Evolutionary conservation across 2,797 vertebrate species (phyloP).

Genomic region (Staurois parvus): DNA sequence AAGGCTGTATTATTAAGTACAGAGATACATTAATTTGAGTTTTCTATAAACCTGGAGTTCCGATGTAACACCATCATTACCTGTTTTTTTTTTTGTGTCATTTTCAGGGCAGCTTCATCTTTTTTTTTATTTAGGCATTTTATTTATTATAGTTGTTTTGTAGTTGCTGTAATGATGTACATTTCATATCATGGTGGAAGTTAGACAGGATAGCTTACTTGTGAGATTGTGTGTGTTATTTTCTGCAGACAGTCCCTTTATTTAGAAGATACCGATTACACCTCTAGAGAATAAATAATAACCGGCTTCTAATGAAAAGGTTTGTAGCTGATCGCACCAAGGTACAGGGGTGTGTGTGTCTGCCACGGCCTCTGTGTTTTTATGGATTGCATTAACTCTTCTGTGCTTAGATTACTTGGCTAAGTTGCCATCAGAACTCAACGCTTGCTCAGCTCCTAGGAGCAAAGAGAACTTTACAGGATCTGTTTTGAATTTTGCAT

Average conservation of each 20-base stretch:
- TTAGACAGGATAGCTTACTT: conserved; percentile 7
- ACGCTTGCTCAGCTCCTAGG: background rate
- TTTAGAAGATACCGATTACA: conserved; percentile 39
- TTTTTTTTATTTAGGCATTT: background rate
- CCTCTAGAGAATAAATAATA: conserved; percentile 50
- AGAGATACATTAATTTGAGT: background rate
- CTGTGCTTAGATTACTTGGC: background rate
- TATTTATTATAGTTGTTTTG: background rate
- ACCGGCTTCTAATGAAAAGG: conserved; percentile 49
- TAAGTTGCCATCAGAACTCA: background rate
- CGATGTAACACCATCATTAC: background rate
- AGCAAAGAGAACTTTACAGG: background rate
- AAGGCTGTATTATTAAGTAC: background rate
- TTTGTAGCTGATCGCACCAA: conserved; percentile 38
- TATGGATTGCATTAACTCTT: conserved; percentile 39
- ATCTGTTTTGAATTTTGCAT: background rate
- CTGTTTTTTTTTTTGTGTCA: background rate
- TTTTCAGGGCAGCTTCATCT: background rate
- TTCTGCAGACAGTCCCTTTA: conserved; percentile 25
- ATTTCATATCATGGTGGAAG: background rate
- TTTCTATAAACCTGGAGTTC: background rate
- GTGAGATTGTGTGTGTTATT: conserved; percentile 38
- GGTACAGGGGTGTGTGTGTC: background rate
- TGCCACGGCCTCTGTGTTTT: background rate
- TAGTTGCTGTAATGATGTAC: background rate